phyloP scores from a whole-genome alignment of 2,888 invertebrate species.

The Tiphia femorata region DNA sequence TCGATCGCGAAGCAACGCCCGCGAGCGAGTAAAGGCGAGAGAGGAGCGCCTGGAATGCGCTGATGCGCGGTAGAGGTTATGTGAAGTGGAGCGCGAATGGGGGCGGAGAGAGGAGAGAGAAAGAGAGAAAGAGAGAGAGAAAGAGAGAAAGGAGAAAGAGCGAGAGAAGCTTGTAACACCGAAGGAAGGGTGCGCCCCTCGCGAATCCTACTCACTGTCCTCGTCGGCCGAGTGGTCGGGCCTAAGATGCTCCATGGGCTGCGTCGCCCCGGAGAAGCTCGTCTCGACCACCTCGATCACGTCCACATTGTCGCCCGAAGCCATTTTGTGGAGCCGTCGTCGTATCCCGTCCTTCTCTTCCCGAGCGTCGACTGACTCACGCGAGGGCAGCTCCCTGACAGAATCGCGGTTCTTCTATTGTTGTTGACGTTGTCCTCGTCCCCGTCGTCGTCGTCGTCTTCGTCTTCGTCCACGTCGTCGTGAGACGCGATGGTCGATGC shows the following conservation, averaged over 20 bases:
- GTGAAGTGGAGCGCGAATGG: too few species aligned
- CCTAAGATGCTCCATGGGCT: constrained; percentile 71
- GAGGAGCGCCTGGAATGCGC: too few species aligned
- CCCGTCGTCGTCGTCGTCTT: neutral
- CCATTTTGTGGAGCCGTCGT: constrained; percentile 74
- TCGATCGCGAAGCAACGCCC: too few species aligned
- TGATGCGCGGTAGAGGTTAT: too few species aligned
- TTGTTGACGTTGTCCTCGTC: too few species aligned
- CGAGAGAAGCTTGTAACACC: neutral
- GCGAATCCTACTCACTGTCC: constrained; percentile 70
- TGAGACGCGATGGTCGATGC: neutral
- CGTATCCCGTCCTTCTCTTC: neutral
- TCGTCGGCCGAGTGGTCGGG: constrained; percentile 73
- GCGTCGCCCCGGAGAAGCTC: constrained; percentile 65
- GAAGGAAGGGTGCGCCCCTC: neutral
- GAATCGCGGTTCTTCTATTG: too few species aligned
- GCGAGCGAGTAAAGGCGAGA: too few species aligned
- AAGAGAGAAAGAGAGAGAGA: constrained; percentile 9
- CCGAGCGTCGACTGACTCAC: constrained; percentile 1
- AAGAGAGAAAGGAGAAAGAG: constrained; percentile 4
- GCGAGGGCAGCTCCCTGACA: too few species aligned
- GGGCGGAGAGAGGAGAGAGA: neutral
- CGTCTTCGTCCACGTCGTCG: neutral
- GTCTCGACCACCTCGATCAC: constrained; percentile 83
- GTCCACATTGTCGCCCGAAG: constrained; percentile 85